Percentiles rank a stretch among this genome's conserved stretches.
phyloP scores from a whole-genome alignment of 2,888 invertebrate species.

The Thereva nobilitata region DNA sequence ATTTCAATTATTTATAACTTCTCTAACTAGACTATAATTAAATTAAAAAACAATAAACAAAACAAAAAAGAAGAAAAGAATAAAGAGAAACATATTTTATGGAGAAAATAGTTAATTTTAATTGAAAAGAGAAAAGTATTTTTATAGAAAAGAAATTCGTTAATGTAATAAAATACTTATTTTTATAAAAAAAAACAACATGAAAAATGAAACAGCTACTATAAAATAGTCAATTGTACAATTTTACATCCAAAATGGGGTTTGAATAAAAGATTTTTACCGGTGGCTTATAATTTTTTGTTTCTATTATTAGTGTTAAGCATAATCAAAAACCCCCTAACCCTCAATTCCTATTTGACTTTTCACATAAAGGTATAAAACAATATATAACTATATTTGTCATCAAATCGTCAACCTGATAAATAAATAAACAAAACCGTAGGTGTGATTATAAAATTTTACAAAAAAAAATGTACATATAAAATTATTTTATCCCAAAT shows the following conservation, averaged over 20 bases:
- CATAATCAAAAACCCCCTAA: constrained; percentile 8
- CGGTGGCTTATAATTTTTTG: constrained; percentile 42
- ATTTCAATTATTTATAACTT: no score
- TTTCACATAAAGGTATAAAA: constrained; percentile 34
- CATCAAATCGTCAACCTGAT: neutral
- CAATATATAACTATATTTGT: constrained; percentile 8
- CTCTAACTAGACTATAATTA: no score
- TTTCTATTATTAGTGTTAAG: constrained; percentile 37
- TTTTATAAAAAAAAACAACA: constrained; percentile 10
- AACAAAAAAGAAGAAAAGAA: no score
- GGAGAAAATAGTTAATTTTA: neutral
- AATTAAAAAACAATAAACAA: no score
- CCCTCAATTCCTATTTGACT: constrained; percentile 25
- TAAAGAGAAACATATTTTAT: no score
- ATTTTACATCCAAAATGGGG: constrained; percentile 32
- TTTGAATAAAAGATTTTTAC: constrained; percentile 34
- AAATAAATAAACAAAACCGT: no score
- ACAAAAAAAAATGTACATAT: no score
- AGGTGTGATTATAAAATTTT: no score
- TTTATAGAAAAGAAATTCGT: constrained; percentile 2
- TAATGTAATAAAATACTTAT: constrained; percentile 10
- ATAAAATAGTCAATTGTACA: constrained; percentile 32
- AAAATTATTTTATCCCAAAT: no score
- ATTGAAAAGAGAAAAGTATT: constrained; percentile 11
- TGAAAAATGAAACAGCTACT: constrained; percentile 38